Evolutionary conservation across 2,797 vertebrate species (phyloP), one percentile per base, ranked within the genome.

Genomic region (Rhynchonycteris naso): DNA sequence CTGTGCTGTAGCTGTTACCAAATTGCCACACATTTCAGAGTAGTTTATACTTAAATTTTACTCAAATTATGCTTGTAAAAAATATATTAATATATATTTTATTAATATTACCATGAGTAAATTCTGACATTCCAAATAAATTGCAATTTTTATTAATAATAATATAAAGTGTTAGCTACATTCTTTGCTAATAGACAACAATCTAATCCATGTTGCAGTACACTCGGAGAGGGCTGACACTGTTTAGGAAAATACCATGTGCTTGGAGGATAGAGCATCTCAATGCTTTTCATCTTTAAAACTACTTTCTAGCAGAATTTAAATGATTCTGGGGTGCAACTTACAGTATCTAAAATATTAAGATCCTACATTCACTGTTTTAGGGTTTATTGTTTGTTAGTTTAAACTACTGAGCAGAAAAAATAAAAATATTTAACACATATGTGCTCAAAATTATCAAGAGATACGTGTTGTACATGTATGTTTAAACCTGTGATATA

Each of bases 11-110:
- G 19, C 52, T 95, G 65, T 93, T 84, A 93, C 61, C 75, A 87
- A 93, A 87, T 96, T 94, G 95, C 58, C 35, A 96, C 91, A 95
- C 89, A 96, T 81, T 88, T 63, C 65, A 88, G 76, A 96, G 94
- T 95, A 96, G 95, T 92, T 97, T 88, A 92, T 74, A 97, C 65
- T 96, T 88, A 68, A 24, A 21, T 43, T 50, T 93, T 80, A 61
- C 26, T 90, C 76, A 95, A 95, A 94, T 95, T 92, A 91, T 75
- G 26, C 69, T 79, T 68, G 54, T 91, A 56, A 52, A 28, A 54
- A 78, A 85, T 18, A 87, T 56, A 75, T 82, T 81, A 72, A 88
- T 76, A 86, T 54, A 47, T 66, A 24, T 28, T 33, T 86, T 24
- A 95, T 93, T 89, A 95, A 84, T 78, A 63, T 43, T 65, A 59